Evolutionary conservation across 2,888 invertebrate genomes (phyloP).

Genomic region (Stictocephala bisonia): DNA sequence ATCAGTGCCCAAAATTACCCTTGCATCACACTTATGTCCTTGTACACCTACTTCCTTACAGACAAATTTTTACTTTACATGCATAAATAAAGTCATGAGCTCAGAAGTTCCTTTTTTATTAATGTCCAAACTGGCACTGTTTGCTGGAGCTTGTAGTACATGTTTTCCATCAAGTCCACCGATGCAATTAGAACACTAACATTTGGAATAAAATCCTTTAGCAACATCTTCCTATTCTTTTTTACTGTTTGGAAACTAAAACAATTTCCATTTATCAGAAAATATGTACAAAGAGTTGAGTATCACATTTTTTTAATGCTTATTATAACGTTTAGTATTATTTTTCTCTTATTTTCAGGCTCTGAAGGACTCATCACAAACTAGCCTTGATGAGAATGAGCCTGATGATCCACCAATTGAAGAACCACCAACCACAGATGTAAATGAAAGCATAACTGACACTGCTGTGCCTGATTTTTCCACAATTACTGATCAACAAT

Average conservation of each 20-base stretch:
- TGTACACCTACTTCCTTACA: neutral
- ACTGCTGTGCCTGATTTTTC: neutral
- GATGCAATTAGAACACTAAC: neutral
- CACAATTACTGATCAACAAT: neutral
- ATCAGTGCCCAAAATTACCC: neutral
- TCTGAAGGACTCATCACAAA: neutral
- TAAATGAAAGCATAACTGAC: neutral
- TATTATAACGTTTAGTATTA: too few relatives aligned
- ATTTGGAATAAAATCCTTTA: neutral
- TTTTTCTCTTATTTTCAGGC: neutral
- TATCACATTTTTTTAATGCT: neutral
- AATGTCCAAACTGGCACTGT: neutral
- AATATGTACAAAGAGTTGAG: neutral
- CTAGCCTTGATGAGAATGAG: neutral
- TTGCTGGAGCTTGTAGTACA: neutral
- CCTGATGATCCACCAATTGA: neutral
- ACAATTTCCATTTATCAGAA: neutral
- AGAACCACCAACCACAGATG: neutral
- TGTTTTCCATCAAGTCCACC: neutral
- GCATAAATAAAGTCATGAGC: neutral
- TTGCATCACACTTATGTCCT: neutral
- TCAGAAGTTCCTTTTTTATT: neutral
- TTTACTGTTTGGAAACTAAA: neutral
- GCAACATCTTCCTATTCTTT: neutral
- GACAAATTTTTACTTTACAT: too few relatives aligned